Evolutionary conservation across 2,113 vertebrate species (phyloP).

Genomic region (Meles meles): DNA sequence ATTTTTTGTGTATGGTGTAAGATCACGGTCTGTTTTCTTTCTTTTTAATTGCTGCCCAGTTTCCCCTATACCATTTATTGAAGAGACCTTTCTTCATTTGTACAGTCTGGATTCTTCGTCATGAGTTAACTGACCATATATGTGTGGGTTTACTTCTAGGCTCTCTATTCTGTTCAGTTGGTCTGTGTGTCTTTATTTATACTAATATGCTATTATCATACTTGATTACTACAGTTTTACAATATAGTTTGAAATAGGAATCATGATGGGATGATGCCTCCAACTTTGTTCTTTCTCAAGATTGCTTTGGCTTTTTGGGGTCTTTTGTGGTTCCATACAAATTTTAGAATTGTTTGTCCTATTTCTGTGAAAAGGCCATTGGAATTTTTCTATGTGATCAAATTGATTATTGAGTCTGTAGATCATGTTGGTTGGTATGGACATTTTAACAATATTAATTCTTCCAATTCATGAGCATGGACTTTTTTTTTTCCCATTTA

Average conservation of each 20-base stretch:
- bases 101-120: background rate
- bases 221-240: background rate
- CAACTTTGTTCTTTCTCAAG: background rate
- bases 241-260: background rate
- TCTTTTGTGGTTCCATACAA: background rate
- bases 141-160: background rate
- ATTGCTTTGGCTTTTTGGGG: background rate
- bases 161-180: background rate
- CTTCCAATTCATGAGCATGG: background rate
- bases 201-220: background rate
- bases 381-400: background rate
- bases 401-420: background rate
- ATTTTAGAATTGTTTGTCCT: background rate
- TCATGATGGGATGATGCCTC: background rate
- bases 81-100: background rate
- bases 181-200: background rate
- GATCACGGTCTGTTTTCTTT: background rate
- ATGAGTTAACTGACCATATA: background rate
- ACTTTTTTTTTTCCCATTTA: background rate
- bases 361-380: background rate
- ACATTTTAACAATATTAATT: background rate
- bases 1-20: background rate
- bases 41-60: background rate
- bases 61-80: background rate
- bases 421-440: background rate